Evolutionary conservation across 2,888 invertebrate genomes (phyloP).

Genomic region (Spodoptera exigua): DNA sequence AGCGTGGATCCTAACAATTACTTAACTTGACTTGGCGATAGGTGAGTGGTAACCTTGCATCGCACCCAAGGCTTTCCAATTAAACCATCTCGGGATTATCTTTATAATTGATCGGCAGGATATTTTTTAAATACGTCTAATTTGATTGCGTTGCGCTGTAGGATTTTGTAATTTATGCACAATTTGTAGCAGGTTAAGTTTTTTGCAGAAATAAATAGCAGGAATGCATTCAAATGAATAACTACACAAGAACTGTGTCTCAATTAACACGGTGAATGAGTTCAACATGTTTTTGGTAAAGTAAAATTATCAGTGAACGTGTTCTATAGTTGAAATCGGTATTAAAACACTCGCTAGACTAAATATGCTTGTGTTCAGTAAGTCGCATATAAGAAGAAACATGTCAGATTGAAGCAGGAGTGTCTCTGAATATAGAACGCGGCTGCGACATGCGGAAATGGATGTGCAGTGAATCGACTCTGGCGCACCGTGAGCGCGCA

Average conservation of each 20-base stretch:
- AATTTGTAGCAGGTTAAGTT: no score
- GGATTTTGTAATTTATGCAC: no score
- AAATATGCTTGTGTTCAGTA: slow-evolving; percentile 22
- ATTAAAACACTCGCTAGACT: neutral
- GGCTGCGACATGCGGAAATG: slow-evolving; percentile 80
- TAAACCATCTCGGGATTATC: slow-evolving; percentile 47
- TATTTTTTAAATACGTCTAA: slow-evolving; percentile 21
- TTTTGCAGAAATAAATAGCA: no score
- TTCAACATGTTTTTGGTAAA: no score
- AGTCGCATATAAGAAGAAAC: slow-evolving; percentile 33
- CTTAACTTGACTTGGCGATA: slow-evolving; percentile 73
- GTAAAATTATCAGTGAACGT: no score
- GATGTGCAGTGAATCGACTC: slow-evolving; percentile 64
- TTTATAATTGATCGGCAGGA: slow-evolving; percentile 45
- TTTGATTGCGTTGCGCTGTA: slow-evolving; percentile 6
- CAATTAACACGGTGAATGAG: no score
- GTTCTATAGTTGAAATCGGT: neutral
- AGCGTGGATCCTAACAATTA: slow-evolving; percentile 79
- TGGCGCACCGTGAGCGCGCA: slow-evolving; percentile 36
- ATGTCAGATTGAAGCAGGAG: slow-evolving; percentile 51
- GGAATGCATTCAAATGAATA: no score
- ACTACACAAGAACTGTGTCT: no score
- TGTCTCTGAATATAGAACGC: slow-evolving; percentile 75
- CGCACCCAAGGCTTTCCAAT: slow-evolving; percentile 72
- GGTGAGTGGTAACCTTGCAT: slow-evolving; percentile 75